A percentile compares a stretch with the other conserved stretches of the same genome.
phyloP scores from a whole-genome alignment of 2,797 vertebrate genomes.

The Eupleurogrammus muticus region DNA sequence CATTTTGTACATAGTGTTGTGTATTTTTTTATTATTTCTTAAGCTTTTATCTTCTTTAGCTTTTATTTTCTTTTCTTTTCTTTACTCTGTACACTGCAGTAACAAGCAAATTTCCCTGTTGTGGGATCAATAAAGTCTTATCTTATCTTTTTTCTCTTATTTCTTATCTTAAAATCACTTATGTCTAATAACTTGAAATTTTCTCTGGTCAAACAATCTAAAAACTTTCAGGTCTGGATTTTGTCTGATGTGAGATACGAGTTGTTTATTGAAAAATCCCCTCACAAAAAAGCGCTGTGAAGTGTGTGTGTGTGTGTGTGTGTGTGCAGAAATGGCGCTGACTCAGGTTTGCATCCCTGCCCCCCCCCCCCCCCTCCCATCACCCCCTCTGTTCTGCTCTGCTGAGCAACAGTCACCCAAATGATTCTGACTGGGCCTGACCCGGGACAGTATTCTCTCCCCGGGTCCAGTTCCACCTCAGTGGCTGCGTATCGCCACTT shows the following conservation, averaged over 20 bases:
- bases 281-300: conserved; percentile 13
- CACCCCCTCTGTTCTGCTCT: conserved; percentile 75
- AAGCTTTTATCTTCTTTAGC: no score
- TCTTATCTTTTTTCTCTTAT: no score
- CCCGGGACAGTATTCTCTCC: conserved; percentile 77
- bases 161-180: no score
- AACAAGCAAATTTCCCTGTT: no score
- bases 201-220: not conserved
- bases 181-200: not conserved
- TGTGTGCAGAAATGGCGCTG: conserved; percentile 63
- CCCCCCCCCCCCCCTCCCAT: conserved; percentile 48
- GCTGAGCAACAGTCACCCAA: conserved; percentile 75
- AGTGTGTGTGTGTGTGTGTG: no score
- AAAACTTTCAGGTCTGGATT: not conserved
- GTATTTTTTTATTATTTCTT: no score
- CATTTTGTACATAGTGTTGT: no score
- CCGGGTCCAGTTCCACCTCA: conserved; percentile 83
- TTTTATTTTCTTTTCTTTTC: no score
- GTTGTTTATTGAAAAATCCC: conserved; percentile 16
- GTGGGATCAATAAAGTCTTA: no score
- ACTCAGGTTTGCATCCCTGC: conserved; percentile 62
- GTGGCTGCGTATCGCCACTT: conserved; percentile 79
- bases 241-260: not conserved
- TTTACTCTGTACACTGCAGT: no score
- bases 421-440: conserved; percentile 77